Evolutionary conservation across 2,113 vertebrate species (phyloP).

Genomic region (Pterophyllum scalare): DNA sequence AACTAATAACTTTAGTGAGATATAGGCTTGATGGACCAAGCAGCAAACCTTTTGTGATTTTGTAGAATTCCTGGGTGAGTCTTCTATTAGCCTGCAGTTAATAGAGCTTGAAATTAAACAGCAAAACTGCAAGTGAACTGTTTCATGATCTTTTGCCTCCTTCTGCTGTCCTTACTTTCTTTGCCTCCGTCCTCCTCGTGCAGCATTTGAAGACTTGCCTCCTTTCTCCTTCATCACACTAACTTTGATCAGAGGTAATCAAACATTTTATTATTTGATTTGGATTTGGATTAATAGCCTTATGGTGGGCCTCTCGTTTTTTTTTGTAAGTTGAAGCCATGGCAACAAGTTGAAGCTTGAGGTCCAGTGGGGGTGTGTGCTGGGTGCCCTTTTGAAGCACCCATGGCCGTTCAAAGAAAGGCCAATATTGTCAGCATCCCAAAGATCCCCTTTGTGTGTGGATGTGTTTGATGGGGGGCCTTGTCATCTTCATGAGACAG

Average conservation of each 20-base stretch:
- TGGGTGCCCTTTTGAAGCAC: slow-evolving; percentile 62
- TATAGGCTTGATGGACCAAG: slow-evolving; percentile 49
- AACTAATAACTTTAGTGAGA: slow-evolving; percentile 42
- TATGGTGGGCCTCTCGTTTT: slow-evolving; percentile 48
- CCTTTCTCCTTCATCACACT: slow-evolving; percentile 5
- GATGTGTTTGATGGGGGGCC: slow-evolving; percentile 69
- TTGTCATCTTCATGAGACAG: slow-evolving; percentile 74
- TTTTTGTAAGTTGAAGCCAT: slow-evolving; percentile 64
- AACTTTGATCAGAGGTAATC: slow-evolving; percentile 53
- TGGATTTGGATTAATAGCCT: slow-evolving; percentile 44
- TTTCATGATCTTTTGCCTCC: slow-evolving; percentile 42
- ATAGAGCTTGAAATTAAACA: slow-evolving; percentile 75
- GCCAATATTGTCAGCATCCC: slow-evolving; percentile 76
- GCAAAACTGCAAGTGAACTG: slow-evolving; percentile 39
- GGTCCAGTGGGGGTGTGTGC: slow-evolving; percentile 39
- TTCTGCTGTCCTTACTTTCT: slow-evolving; percentile 4
- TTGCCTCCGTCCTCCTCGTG: not conserved
- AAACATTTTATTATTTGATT: slow-evolving; percentile 51
- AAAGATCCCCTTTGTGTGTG: slow-evolving; percentile 76
- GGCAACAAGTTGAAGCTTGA: slow-evolving; percentile 61
- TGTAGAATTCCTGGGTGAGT: slow-evolving; percentile 32
- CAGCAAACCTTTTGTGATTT: slow-evolving; percentile 53
- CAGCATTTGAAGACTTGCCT: not conserved
- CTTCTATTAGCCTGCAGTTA: slow-evolving; percentile 55
- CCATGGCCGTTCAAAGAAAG: slow-evolving; percentile 71